A percentile compares a stretch with the other conserved stretches of the same genome.
Evolutionary conservation across 2,113 vertebrate species (phyloP).

Genomic region (Ciconia boyciana): DNA sequence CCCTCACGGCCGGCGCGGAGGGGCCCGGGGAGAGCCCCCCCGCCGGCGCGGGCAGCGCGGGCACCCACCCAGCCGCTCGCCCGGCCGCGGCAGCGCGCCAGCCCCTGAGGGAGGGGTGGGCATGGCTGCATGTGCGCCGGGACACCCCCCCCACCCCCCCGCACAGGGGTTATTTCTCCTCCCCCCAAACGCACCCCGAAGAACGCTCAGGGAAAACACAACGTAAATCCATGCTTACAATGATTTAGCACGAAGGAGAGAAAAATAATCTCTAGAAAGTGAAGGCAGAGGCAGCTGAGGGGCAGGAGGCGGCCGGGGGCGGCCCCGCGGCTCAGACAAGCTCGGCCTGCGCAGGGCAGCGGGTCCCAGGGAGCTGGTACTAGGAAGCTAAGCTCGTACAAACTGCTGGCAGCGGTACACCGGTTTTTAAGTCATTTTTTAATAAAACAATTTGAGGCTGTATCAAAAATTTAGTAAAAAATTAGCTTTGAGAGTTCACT

Average conservation of each 20-base stretch:
- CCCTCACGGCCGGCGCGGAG: too few species aligned
- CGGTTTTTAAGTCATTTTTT: constrained; percentile 72
- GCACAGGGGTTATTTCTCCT: constrained; percentile 26
- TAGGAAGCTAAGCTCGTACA: constrained; percentile 78
- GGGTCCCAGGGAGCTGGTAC: constrained; percentile 71
- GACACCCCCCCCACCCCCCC: neutral
- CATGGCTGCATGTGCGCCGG: neutral
- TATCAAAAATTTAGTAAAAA: constrained; percentile 91
- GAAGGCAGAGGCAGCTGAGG: neutral
- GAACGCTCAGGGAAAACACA: neutral
- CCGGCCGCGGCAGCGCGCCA: neutral
- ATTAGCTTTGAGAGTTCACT: constrained; percentile 79
- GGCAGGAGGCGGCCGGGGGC: neutral
- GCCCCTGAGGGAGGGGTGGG: neutral
- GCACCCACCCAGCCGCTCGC: neutral
- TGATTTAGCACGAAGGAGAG: constrained; percentile 41
- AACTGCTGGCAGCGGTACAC: constrained; percentile 82
- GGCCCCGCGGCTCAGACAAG: neutral
- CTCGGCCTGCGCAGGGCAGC: constrained; percentile 37
- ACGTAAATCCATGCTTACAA: constrained; percentile 52
- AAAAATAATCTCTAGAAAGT: neutral
- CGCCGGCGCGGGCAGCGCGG: neutral
- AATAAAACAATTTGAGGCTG: constrained; percentile 88
- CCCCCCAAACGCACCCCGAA: constrained; percentile 39
- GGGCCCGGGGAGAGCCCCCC: neutral